Evolutionary conservation across 1,140 invertebrate species (phyloP).

Genomic region (Drosophila asahinai): DNA sequence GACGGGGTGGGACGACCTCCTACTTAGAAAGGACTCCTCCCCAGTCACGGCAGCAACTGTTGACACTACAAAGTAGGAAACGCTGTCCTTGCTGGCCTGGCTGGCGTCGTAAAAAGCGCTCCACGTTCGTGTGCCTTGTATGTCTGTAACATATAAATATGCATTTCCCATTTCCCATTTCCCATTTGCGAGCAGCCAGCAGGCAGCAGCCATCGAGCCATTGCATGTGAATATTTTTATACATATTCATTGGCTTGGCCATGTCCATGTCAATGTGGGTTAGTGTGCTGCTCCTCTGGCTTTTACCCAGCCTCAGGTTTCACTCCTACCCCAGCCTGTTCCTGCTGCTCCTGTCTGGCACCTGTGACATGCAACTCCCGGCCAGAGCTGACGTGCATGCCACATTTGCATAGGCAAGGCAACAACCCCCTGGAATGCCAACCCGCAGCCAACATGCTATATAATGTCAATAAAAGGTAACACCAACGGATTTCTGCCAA

Average conservation of each 20-base stretch:
- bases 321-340: not conserved
- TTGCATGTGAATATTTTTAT: slow-evolving; percentile 71
- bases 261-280: slow-evolving; percentile 59
- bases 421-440: not conserved
- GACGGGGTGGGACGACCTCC: not conserved
- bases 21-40: not conserved
- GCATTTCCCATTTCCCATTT: slow-evolving; percentile 62
- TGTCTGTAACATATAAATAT: slow-evolving; percentile 61
- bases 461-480: slow-evolving; percentile 50
- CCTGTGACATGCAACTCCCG: slow-evolving; percentile 10
- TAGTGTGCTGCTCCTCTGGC: slow-evolving; percentile 39
- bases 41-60: slow-evolving; percentile 65
- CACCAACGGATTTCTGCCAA: slow-evolving; percentile 7
- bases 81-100: slow-evolving; percentile 40
- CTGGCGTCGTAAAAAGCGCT: slow-evolving; percentile 49
- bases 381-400: slow-evolving; percentile 26
- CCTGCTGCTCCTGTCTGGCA: not conserved
- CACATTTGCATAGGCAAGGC: slow-evolving; percentile 29
- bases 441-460: not conserved
- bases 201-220: slow-evolving; percentile 15
- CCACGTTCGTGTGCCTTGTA: slow-evolving; percentile 3
- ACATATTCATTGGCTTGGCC: slow-evolving; percentile 65
- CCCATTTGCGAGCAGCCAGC: not conserved
- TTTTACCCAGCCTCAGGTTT: slow-evolving; percentile 20
- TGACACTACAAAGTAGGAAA: slow-evolving; percentile 73